Base-by-base conservation (phyloP, 2,797 vertebrate species). In the Macropodus opercularis region DNA sequence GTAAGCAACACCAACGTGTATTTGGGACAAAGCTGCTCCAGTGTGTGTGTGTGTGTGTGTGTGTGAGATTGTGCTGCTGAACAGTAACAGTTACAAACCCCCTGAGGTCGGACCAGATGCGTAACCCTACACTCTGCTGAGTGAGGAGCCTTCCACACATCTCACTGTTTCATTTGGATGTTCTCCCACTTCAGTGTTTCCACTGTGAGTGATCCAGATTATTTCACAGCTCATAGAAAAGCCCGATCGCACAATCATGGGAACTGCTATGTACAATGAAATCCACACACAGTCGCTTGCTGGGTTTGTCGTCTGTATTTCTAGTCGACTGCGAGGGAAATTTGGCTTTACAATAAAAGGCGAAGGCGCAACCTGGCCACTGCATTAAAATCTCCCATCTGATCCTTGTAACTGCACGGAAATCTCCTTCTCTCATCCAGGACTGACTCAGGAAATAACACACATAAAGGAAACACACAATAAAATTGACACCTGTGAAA, bases 141-240 rank as follows among this genome's bases (percentile, higher is more conserved):
- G 36, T 78, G 78, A 79, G 23, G 70, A 77, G 62, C 56, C 60
- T 69, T 81, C 64, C 64, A 71, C 75, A 84, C 69, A 75, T 70
- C 60, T 48, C 68, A 62, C 69, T 74, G 75, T 86, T 88, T 82
- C 70, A 61, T 78, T 81, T 87, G 85, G 85, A 87, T 17, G 42
- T n/a, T 39, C 61, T 83, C 82, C 77, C 68, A 34, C 72, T 64
- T 57, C 64, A 56, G 36, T 18, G 49, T 83, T 86, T 82, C 79
- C 85, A 85, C 79, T 56, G 81, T 51, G 72, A 73, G 42, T 43
- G 18, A 72, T 77, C 72, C 83, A 81, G 61, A 84, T 80, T 46
- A 81, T 87, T 87, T 89, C 83, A 87, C 82, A 85, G 84, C 83
- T 88, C 82, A 67, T 64, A 79, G 69, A 77, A 58, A 68, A 78